Evolutionary conservation across 2,797 vertebrate genomes (phyloP), one percentile per base, ranked within the genome.

Genomic region (Mustela erminea): DNA sequence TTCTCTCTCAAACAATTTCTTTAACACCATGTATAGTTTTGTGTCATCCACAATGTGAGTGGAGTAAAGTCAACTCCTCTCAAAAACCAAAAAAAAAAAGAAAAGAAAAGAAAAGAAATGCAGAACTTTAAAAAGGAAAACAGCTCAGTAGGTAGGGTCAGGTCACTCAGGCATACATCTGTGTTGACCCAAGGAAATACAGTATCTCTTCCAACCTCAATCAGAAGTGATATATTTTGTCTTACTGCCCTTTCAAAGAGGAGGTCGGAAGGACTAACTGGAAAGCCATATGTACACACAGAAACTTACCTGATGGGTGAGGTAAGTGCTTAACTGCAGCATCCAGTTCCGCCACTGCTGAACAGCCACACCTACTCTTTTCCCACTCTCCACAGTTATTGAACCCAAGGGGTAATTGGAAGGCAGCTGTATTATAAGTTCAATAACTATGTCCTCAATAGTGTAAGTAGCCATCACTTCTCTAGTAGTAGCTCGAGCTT

Each of bases 281-380:
- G 13, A 81, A 58, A 41, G 70, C 18, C 64, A 64, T 82, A 41
- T 43, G 3, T 12, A 6, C 4, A 5, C 54, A 2, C 15, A 60
- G 62, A 96, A 27, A 43, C 93, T 49, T n/a, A 99, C 99, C 98
- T 99, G 99, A 94, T 99, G 99, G 5, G 99, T 99, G 93, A 99
- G 99, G 86, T 99, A 99, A 0, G 99, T 99, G 99, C 99, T 99
- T 90, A 99, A 98, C 98, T 99, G 99, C n/a, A 99, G 98, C 99
- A 99, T 99, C 99, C 99, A 99, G 95, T 99, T 99, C 94, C 99
- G 99, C 99, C 99, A 99, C 96, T 99, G 99, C 98, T 99, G 99
- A 3, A 99, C 99, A 4, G 99, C 99, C 43, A 99, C 99, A 2
- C 99, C 99, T 52, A 99, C 99, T 15, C 99, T 99, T 93, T 99